Base-by-base conservation (phyloP, 1,140 invertebrate genomes). In the Dysdera silvatica region DNA sequence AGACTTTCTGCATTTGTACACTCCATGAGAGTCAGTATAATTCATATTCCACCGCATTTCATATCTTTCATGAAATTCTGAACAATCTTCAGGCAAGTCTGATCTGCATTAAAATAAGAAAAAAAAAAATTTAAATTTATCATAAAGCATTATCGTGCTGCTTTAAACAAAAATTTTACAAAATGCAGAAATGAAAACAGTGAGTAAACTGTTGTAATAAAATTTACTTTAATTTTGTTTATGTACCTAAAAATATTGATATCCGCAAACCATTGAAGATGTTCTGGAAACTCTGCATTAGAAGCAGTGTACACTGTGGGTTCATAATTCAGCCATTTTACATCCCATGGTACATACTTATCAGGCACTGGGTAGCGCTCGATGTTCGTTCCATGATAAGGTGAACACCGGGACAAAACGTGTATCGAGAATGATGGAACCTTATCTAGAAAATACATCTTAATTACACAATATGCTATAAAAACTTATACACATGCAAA, bases 281-380 rank as follows among this genome's bases (percentile, higher is more conserved):
- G 61, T 28, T 67, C 67, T 4, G 63, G 47, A 53, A 75, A 77
- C 6, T 70, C 62, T 18, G 63, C 55, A 28, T 68, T 63, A 3
- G 67, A 61, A 41, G 66, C 60, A 16, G 72, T 74, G 55, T 74
- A 76, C 5, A 66, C 65, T 20, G 69, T 68, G 10, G 76, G 75
- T 58, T 77, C 75, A 69, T 77, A 77, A 10, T 71, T 53, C 20
- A 59, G n/a, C 59, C 65, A 67, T 51, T 70, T 64, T 62, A 77
- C 76, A 66, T 76, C 73, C 77, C 75, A 78, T 20, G 73, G 74
- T 2, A 78, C 75, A 68, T 75, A 76, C 69, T 76, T 75, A 66
- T 77, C 76, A 67, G 76, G 73, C 16, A 78, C 73, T 47, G 76
- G 75, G 59, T 74, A 77, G 10, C 77, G 68, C 26, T 72, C 61